Evolutionary conservation across 2,888 invertebrate genomes (phyloP), one percentile per base, ranked within the genome.

Genomic region (Epirrhoe alternata): DNA sequence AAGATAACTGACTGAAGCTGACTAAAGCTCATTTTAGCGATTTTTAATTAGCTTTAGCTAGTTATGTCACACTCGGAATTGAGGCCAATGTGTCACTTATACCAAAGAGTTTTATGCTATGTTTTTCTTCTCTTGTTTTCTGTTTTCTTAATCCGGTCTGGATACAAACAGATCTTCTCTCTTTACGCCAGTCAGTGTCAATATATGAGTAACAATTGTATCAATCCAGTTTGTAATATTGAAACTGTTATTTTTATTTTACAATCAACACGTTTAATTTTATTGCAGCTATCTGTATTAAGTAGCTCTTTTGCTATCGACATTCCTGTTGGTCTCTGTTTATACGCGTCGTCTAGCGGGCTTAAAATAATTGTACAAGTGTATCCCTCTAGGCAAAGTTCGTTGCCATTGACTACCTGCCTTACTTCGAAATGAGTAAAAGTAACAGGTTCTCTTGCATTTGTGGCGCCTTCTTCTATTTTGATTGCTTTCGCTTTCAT

Each of bases 341-440:
- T 86, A 83, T 84, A 74, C 81, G 84, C 83, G 77, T 82, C 82
- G 83, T 86, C 86, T 86, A 87, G 85, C 80, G 80, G 76, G 86
- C 91, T 90, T 88, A 89, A 90, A 91, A 91, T 93, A 91, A 92
- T 91, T 90, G 90, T 86, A 89, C 89, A 91, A 92, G 92, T 92
- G 91, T 82, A 80, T 83, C 85, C 85, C 85, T 82, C 78, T 75
- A 75, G 71, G 42, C 42, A 68, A 69, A 85, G 87, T 85, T 88
- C 86, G 78, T 84, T 87, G 85, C 78, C 74, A 80, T 70, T 83
- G 82, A 78, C 78, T 81, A 80, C 70, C 71, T 73, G 68, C 63
- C 71, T 67, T 76, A 80, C 77, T 74, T 70, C 69, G 63, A 68
- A 72, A 74, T 81, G 75, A 84, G 80, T 83, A 84, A 83, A 82